Percentiles rank a stretch among this genome's conserved stretches.
phyloP scores from a whole-genome alignment of 2,797 vertebrate species.

The Molossus alvarezi region DNA sequence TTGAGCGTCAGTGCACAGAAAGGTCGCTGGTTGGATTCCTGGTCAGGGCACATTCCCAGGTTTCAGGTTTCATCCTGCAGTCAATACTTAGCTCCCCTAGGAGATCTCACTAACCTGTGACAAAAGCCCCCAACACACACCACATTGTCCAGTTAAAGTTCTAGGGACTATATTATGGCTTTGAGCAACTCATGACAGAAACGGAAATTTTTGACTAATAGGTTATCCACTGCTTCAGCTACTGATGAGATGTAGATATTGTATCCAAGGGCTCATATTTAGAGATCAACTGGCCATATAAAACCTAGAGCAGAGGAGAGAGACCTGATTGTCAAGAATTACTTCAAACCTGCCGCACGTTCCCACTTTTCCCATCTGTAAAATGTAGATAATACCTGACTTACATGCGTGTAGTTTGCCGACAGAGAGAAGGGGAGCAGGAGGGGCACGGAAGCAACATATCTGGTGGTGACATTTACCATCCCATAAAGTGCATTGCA shows the following conservation, averaged over 20 bases:
- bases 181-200: neutral
- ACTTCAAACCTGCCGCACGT: neutral
- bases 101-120: neutral
- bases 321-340: neutral
- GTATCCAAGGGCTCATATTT: neutral
- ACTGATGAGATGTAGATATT: neutral
- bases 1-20: neutral
- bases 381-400: neutral
- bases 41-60: neutral
- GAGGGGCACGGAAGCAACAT: rapidly evolving
- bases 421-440: neutral
- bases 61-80: neutral
- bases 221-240: neutral
- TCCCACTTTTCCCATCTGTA: neutral
- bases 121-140: neutral
- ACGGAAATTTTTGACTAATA: neutral
- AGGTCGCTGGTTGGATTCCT: neutral
- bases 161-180: neutral
- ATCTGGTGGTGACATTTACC: neutral
- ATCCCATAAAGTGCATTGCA: neutral
- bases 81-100: neutral
- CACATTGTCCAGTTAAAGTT: neutral
- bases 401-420: neutral
- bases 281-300: neutral
- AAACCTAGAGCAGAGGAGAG: neutral